Conservation (phyloP, 1,140 invertebrate genomes). For the Macrosteles quadrilineatus region DNA sequence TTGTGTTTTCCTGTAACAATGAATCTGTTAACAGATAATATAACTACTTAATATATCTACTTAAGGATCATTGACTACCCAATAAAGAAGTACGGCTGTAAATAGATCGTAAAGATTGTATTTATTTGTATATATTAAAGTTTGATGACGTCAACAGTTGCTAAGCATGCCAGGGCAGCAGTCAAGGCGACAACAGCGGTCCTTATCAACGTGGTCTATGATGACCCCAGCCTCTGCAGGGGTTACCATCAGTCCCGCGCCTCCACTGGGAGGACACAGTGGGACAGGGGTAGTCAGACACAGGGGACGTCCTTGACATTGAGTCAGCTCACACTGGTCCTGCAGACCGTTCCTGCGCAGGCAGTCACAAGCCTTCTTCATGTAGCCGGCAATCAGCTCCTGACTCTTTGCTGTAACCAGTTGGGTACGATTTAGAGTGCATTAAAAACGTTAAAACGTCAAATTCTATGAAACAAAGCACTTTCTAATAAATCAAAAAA, state of each 20-base stretch:
- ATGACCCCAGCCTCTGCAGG: neutral
- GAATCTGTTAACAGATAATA: too few relatives aligned
- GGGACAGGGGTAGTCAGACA: conserved; percentile 6
- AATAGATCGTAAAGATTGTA: too few relatives aligned
- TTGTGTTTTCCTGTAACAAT: too few relatives aligned
- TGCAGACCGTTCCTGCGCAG: conserved; percentile 1
- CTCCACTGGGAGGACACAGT: conserved; percentile 9
- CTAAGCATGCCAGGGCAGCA: neutral
- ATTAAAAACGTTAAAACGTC: too few relatives aligned
- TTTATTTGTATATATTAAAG: too few relatives aligned
- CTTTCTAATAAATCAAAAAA: too few relatives aligned
- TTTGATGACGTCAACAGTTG: too few relatives aligned
- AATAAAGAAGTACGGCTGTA: too few relatives aligned
- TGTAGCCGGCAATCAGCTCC: neutral
- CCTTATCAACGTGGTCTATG: neutral
- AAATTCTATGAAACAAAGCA: too few relatives aligned
- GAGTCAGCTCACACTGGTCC: conserved; percentile 12
- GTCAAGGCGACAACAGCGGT: conserved; percentile 7
- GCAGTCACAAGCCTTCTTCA: conserved; percentile 9
- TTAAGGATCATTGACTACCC: too few relatives aligned
- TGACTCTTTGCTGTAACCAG: neutral
- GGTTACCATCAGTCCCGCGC: neutral
- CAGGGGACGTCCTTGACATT: conserved; percentile 12
- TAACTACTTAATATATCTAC: too few relatives aligned
- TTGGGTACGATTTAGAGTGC: too few relatives aligned